Percentiles rank a stretch among this genome's conserved stretches.
Conservation (phyloP, 2,797 vertebrate genomes). For the Fringilla coelebs region DNA sequence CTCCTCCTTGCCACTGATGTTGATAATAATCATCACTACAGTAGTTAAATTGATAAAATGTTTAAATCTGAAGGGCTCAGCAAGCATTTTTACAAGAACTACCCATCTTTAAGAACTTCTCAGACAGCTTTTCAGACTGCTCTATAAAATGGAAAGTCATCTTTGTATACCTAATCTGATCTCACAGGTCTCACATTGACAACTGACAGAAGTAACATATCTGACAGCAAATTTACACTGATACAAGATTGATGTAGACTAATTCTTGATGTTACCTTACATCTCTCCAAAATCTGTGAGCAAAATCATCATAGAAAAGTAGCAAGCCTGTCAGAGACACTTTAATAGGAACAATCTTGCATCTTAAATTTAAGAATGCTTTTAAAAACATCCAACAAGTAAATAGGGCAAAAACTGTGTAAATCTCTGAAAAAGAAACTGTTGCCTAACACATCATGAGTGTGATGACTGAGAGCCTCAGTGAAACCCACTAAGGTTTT, state of each 20-base stretch:
- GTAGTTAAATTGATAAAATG: not conserved
- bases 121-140: not conserved
- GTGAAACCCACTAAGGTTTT: not conserved
- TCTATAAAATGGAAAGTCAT: not conserved
- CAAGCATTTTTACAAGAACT: not conserved
- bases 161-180: not conserved
- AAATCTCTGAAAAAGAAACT: not conserved
- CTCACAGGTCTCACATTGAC: not conserved
- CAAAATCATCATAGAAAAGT: not conserved
- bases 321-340: not conserved
- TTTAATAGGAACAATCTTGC: not conserved
- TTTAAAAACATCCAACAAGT: not conserved
- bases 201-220: not conserved
- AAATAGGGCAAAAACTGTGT: not conserved
- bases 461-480: not conserved
- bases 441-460: not conserved
- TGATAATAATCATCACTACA: constrained; percentile 77
- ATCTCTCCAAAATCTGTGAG: not conserved
- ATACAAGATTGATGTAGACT: not conserved
- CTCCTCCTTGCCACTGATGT: constrained; percentile 72
- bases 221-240: not conserved
- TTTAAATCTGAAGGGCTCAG: not conserved
- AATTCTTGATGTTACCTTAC: not conserved
- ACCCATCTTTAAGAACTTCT: not conserved
- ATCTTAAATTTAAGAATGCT: not conserved